A percentile compares a stretch with the other conserved stretches of the same genome.
Conservation (phyloP, 1,140 invertebrate genomes). For the Pseudobourletiella spinata region DNA sequence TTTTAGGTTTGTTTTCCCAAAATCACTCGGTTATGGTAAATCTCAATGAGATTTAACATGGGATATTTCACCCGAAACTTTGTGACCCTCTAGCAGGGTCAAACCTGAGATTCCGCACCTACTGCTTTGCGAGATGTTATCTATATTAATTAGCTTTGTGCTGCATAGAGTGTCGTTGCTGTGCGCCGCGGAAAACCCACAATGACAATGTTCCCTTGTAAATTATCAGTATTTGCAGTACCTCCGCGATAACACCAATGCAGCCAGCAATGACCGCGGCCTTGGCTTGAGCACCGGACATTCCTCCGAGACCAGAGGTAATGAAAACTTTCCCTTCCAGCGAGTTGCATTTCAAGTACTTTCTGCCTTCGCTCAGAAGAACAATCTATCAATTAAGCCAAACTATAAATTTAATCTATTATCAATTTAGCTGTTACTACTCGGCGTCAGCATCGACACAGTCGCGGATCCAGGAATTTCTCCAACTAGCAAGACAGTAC, state of each 20-base stretch:
- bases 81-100: too few species aligned
- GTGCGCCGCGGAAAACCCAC: neutral
- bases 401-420: too few species aligned
- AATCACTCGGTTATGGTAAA: neutral
- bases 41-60: too few species aligned
- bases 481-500: too few species aligned
- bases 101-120: too few species aligned
- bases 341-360: constrained; percentile 47
- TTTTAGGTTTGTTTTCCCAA: too few species aligned
- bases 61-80: too few species aligned
- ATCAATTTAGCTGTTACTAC: too few species aligned
- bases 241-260: constrained; percentile 59
- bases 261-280: constrained; percentile 57
- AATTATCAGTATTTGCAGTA: constrained; percentile 37
- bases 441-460: too few species aligned
- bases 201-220: neutral
- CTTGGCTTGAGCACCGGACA: constrained; percentile 48
- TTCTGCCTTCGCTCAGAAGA: constrained; percentile 55
- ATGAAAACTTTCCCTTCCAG: constrained; percentile 54
- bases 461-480: too few species aligned
- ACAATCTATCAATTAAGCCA: constrained; percentile 45
- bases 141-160: neutral
- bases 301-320: constrained; percentile 58
- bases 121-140: neutral
- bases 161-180: too few species aligned